A percentile compares a stretch with the other conserved stretches of the same genome.
These are phyloP conservation scores for Macaria notata DNA, from an alignment of 2,888 invertebrate genomes.

Conservation along the genomic window DNA sequence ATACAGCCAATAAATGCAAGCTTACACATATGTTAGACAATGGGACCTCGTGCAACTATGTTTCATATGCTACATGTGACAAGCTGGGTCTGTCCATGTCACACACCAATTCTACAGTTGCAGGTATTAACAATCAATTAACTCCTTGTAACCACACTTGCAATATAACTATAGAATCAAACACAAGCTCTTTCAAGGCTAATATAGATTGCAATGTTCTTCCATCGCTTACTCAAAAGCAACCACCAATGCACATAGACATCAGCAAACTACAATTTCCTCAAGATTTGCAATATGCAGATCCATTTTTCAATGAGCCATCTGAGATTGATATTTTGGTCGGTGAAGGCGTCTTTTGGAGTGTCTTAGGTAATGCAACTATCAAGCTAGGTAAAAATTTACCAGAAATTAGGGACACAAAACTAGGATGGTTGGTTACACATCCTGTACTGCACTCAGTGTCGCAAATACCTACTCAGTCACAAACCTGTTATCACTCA, in stretches of 20 bases:
- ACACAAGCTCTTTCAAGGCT: too few species aligned
- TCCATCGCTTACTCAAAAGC: too few species aligned
- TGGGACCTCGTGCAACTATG: neutral
- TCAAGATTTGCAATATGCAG: neutral
- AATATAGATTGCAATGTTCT: too few species aligned
- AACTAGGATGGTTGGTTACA: conserved; percentile 30
- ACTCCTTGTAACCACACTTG: conserved; percentile 2
- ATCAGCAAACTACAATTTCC: too few species aligned
- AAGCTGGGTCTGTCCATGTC: neutral
- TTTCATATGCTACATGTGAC: neutral
- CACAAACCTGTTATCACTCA: conserved; percentile 15
- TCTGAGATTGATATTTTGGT: neutral
- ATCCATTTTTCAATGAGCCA: conserved; percentile 11
- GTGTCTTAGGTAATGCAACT: neutral
- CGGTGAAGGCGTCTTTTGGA: neutral
- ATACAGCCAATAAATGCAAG: too few species aligned
- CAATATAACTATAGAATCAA: neutral
- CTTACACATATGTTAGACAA: neutral
- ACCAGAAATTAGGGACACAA: conserved; percentile 1
- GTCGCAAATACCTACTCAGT: conserved; percentile 8
- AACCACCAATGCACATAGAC: too few species aligned
- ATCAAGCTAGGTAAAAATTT: neutral
- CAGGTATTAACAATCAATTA: conserved; percentile 33
- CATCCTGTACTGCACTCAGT: conserved; percentile 11
- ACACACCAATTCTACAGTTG: conserved; percentile 16